These are phyloP conservation scores for Vipera latastei DNA, from an alignment of 2,797 vertebrate species.

Conservation along the genomic window DNA sequence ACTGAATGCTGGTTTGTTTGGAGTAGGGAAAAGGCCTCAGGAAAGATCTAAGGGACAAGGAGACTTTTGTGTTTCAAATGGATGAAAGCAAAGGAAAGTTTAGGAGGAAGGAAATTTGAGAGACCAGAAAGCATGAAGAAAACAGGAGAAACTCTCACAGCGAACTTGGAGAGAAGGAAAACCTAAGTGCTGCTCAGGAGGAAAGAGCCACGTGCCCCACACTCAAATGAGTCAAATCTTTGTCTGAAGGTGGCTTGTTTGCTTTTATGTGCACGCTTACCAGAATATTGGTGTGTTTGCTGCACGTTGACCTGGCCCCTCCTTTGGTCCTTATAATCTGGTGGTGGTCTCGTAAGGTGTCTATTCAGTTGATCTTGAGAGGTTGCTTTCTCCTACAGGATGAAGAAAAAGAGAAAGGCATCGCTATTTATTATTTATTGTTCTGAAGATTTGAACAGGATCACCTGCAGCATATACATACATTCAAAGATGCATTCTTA, in stretches of 20 bases:
- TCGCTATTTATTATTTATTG: constrained; percentile 21
- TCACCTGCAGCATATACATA: neutral
- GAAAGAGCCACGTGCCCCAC: neutral
- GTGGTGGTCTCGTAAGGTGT: constrained; percentile 90
- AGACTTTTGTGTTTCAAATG: neutral
- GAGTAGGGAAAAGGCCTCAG: neutral
- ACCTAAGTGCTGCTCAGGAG: neutral
- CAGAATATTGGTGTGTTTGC: constrained; percentile 80
- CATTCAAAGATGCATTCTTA: neutral
- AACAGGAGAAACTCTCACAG: neutral
- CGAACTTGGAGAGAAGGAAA: neutral
- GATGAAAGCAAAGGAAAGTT: neutral
- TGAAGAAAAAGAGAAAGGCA: constrained; percentile 8
- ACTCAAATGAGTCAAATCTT: neutral
- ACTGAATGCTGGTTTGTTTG: neutral
- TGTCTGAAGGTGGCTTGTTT: neutral
- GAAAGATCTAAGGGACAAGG: neutral
- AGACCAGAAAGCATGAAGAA: neutral
- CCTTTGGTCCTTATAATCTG: constrained; percentile 94
- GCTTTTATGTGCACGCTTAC: constrained; percentile 65
- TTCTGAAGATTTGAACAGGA: neutral
- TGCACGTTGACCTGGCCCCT: constrained; percentile 78
- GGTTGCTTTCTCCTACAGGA: constrained; percentile 85
- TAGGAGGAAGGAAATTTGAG: neutral
- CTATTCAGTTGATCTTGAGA: constrained; percentile 88